phyloP scores from a whole-genome alignment of 2,888 invertebrate species.

The Chrysomela aeneicollis region DNA sequence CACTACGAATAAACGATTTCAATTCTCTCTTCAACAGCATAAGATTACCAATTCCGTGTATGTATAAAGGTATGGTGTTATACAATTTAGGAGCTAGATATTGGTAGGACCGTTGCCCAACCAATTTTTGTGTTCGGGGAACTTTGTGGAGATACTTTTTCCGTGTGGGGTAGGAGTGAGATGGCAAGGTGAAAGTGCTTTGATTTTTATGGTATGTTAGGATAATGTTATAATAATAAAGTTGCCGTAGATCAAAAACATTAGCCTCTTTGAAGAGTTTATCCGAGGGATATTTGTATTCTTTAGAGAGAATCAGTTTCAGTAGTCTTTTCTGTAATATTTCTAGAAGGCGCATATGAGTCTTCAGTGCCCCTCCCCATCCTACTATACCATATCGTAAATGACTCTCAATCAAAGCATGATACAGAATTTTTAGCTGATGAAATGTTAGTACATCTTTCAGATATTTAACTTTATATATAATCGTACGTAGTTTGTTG shows the following conservation, averaged over 20 bases:
- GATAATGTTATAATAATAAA: background rate
- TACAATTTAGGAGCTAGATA: background rate
- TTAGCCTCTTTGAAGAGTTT: background rate
- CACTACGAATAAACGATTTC: background rate
- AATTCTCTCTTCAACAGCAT: background rate
- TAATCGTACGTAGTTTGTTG: background rate
- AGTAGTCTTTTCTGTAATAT: slow-evolving; percentile 2
- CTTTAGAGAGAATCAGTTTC: slow-evolving; percentile 4
- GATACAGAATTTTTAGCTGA: background rate
- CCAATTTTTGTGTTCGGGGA: background rate
- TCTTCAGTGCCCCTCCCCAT: background rate
- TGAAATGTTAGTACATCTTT: slow-evolving; percentile 1
- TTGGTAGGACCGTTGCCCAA: slow-evolving; percentile 1
- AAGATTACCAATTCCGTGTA: background rate
- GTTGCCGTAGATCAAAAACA: background rate
- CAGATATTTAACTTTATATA: background rate
- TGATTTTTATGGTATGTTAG: slow-evolving; percentile 3
- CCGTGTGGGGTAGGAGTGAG: background rate
- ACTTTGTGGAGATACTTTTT: background rate
- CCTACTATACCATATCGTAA: background rate
- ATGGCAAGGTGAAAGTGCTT: background rate
- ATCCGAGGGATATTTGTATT: background rate
- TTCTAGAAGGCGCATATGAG: slow-evolving; percentile 1
- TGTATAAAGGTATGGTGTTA: background rate
- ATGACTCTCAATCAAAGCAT: slow-evolving; percentile 5